Percentiles rank a stretch among this genome's conserved stretches.
Evolutionary conservation across 2,113 vertebrate genomes (phyloP).

Genomic region (Takifugu bimaculatus): DNA sequence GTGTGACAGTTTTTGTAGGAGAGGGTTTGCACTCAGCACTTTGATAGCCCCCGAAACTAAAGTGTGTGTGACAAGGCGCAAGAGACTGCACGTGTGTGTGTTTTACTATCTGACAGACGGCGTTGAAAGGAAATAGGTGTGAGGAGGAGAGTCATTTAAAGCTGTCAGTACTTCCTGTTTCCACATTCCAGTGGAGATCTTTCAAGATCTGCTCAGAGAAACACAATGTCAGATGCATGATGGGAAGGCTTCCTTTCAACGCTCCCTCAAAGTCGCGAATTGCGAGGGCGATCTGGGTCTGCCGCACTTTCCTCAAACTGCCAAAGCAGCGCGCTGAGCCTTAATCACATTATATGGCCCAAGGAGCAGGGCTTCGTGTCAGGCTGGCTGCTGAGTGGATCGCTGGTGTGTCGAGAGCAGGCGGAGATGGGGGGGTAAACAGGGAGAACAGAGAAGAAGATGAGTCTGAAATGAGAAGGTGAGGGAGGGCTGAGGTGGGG

Average conservation of each 20-base stretch:
- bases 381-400: conserved; percentile 36
- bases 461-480: conserved; percentile 1
- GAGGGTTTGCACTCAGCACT: conserved; percentile 67
- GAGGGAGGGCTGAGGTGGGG: conserved; percentile 7
- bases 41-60: conserved; percentile 67
- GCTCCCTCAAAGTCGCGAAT: no score
- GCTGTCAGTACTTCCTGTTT: conserved; percentile 55
- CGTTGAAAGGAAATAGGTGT: conserved; percentile 65
- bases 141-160: conserved; percentile 55
- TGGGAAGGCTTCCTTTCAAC: no score
- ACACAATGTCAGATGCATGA: no score
- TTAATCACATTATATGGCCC: conserved; percentile 62
- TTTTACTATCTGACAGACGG: conserved; percentile 29
- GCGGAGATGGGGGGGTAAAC: conserved; percentile 4
- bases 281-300: no score
- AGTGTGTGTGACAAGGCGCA: conserved; percentile 66
- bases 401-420: conserved; percentile 43
- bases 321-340: conserved; percentile 39
- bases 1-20: conserved; percentile 67
- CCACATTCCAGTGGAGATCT: conserved; percentile 36
- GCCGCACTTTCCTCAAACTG: not conserved
- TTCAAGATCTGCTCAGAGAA: not conserved
- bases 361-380: conserved; percentile 55
- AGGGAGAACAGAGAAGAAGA: conserved; percentile 3
- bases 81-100: conserved; percentile 40